Evolutionary conservation across 2,113 vertebrate genomes (phyloP).

Genomic region (Ramphastos sulfuratus): DNA sequence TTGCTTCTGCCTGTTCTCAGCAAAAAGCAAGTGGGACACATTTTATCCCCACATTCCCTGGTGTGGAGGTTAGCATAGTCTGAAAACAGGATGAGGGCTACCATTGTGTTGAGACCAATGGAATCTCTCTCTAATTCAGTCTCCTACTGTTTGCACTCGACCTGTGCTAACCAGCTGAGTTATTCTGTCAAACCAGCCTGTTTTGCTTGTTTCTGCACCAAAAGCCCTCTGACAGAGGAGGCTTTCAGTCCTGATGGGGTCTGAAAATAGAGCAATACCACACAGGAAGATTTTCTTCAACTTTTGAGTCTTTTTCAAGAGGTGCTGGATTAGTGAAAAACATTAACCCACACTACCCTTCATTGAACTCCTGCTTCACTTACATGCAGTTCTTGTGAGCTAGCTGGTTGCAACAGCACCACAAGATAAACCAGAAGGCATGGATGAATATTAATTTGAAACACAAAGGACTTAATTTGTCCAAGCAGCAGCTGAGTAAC

Average conservation of each 20-base stretch:
- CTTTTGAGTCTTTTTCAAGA: conserved; percentile 18
- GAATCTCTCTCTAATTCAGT: background rate
- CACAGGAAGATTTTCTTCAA: conserved; percentile 32
- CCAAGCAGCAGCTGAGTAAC: background rate
- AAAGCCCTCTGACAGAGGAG: background rate
- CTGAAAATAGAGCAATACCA: conserved; percentile 2
- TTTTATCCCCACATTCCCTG: background rate
- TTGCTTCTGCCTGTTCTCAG: background rate
- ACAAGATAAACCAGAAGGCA: conserved; percentile 26
- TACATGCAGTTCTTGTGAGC: conserved; percentile 8
- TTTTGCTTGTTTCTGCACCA: background rate
- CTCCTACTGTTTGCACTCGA: background rate
- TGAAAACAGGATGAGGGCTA: conserved; percentile 15
- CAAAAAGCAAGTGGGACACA: background rate
- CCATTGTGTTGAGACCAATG: background rate
- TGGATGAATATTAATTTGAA: conserved; percentile 22
- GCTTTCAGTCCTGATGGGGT: conserved; percentile 17
- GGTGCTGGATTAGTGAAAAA: conserved; percentile 30
- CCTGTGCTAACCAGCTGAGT: background rate
- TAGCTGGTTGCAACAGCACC: conserved; percentile 11
- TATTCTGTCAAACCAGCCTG: background rate
- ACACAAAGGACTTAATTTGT: background rate
- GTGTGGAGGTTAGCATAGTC: background rate
- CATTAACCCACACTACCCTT: background rate
- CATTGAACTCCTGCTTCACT: conserved; percentile 30